Percentiles rank a stretch among this genome's conserved stretches.
These are phyloP conservation scores for Pongo pygmaeus DNA, from an alignment of 2,113 vertebrate genomes.

Conservation along the genomic window DNA sequence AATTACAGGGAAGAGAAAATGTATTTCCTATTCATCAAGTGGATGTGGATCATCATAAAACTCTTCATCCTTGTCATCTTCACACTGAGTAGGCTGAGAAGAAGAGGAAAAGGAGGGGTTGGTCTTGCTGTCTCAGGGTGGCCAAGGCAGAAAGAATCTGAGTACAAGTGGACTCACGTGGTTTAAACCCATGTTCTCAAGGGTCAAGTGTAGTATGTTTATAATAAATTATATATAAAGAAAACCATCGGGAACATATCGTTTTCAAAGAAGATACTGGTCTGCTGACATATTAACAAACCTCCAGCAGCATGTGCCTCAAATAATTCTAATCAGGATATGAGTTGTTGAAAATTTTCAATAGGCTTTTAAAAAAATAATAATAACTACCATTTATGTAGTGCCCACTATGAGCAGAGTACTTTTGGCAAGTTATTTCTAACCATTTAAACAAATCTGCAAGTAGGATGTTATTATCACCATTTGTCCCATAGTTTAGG, in stretches of 20 bases:
- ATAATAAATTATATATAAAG: neutral
- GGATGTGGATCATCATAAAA: neutral
- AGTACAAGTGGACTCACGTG: neutral
- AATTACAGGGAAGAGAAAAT: neutral
- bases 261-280: neutral
- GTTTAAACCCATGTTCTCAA: neutral
- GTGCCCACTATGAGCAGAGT: neutral
- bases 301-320: neutral
- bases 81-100: neutral
- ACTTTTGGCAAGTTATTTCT: neutral
- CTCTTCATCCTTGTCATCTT: neutral
- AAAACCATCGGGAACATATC: neutral
- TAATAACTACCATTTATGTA: neutral
- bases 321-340: neutral
- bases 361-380: neutral
- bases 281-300: neutral
- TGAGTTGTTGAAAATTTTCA: conserved; percentile 3
- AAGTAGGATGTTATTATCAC: neutral
- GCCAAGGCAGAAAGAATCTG: neutral
- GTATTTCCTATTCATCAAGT: neutral
- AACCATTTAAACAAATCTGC: neutral
- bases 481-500: neutral
- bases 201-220: neutral
- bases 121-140: neutral
- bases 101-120: neutral